Conservation (phyloP, 2,113 vertebrate species). For the Camelus dromedarius region DNA sequence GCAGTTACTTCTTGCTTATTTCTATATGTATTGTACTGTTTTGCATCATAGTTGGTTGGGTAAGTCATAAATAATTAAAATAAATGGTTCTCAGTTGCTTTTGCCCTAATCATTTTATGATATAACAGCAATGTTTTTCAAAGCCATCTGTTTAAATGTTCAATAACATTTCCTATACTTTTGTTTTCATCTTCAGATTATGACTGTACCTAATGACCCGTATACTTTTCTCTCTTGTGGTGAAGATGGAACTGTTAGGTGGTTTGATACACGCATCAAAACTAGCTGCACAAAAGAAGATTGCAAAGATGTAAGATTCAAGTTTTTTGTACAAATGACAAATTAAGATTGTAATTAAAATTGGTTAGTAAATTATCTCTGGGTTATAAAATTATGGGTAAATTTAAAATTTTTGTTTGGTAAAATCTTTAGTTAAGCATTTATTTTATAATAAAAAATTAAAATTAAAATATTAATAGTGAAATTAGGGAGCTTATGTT, state of each 20-base stretch:
- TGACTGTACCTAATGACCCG: slow-evolving; percentile 99
- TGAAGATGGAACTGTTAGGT: slow-evolving; percentile 98
- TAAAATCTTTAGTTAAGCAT: background rate
- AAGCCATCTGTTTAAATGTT: background rate
- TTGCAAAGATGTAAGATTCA: slow-evolving; percentile 97
- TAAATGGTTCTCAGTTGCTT: background rate
- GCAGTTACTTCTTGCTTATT: background rate
- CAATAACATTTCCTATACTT: background rate
- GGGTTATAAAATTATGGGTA: background rate
- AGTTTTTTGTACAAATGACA: slow-evolving; percentile 56
- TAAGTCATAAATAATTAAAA: slow-evolving; percentile 8
- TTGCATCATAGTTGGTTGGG: background rate
- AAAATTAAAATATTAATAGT: slow-evolving; percentile 21
- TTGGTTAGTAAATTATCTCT: background rate
- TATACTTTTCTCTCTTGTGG: slow-evolving; percentile 99
- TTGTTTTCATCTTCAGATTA: slow-evolving; percentile 89
- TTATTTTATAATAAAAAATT: background rate
- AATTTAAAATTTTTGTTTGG: slow-evolving; percentile 11
- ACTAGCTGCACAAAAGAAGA: slow-evolving; percentile 99
- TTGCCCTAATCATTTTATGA: background rate
- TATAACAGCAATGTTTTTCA: background rate
- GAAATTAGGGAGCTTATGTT: background rate
- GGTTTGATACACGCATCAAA: slow-evolving; percentile 98
- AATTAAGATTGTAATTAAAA: slow-evolving; percentile 21
- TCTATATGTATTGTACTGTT: background rate